Percentiles rank a stretch among this genome's conserved stretches.
phyloP scores from a whole-genome alignment of 2,797 vertebrate species.

The Lycodopsis pacificus region DNA sequence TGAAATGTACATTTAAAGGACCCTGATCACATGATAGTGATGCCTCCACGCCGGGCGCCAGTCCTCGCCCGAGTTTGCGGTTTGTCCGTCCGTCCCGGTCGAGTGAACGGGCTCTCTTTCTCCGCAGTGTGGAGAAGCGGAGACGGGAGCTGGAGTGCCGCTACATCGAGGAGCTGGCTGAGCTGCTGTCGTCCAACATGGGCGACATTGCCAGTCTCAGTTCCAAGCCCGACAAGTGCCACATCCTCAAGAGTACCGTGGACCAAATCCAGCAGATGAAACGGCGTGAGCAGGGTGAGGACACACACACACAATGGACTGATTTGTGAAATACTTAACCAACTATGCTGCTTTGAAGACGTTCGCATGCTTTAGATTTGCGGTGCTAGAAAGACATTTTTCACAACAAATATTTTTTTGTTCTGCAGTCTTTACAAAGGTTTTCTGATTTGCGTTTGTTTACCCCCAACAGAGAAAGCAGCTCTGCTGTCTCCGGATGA shows the following conservation, averaged over 20 bases:
- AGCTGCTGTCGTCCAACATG: constrained; percentile 94
- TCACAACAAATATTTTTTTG: not conserved
- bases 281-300: constrained; percentile 92
- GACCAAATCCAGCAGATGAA: constrained; percentile 98
- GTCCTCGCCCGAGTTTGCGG: not conserved
- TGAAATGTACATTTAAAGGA: not conserved
- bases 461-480: constrained; percentile 85
- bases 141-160: constrained; percentile 94
- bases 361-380: not conserved
- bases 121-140: constrained; percentile 90
- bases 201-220: constrained; percentile 93
- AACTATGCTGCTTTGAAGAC: not conserved
- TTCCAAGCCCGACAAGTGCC: constrained; percentile 96
- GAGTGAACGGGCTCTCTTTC: not conserved
- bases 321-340: not conserved
- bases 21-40: not conserved
- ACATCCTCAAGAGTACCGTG: constrained; percentile 93
- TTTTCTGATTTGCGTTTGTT: not conserved
- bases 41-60: not conserved
- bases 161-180: constrained; percentile 95
- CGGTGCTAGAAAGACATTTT: not conserved
- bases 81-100: not conserved
- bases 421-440: not conserved
- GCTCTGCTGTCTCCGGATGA: constrained; percentile 86
- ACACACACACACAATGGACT: not conserved